Percentiles rank a stretch among this genome's conserved stretches.
phyloP scores from a whole-genome alignment of 2,888 invertebrate species.

The Cosmia pyralina region DNA sequence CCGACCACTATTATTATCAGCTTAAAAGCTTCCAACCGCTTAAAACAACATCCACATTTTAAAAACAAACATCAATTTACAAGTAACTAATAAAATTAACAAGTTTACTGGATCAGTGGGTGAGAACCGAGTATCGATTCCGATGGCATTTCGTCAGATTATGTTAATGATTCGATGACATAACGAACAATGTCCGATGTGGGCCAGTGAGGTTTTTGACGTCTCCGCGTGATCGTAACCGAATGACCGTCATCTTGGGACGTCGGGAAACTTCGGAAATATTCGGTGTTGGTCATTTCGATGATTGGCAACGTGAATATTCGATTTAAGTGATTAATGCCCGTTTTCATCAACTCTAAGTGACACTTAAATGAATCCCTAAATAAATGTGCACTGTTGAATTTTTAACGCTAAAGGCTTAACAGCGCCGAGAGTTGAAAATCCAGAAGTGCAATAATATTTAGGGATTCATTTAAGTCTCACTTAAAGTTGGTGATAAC shows the following conservation, averaged over 20 bases:
- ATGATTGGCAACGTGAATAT: not conserved
- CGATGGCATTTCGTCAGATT: conserved; percentile 65
- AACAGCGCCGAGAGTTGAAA: too few relatives aligned
- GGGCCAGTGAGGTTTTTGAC: conserved; percentile 65
- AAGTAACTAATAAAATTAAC: conserved; percentile 42
- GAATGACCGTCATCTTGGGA: conserved; percentile 60
- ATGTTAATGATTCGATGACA: conserved; percentile 68
- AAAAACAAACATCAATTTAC: conserved; percentile 40
- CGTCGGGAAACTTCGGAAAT: conserved; percentile 41
- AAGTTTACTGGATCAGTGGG: conserved; percentile 63
- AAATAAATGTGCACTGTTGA: too few relatives aligned
- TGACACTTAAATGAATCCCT: too few relatives aligned
- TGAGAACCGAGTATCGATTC: conserved; percentile 48
- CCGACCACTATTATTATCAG: not conserved
- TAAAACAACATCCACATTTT: conserved; percentile 2
- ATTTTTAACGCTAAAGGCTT: too few relatives aligned
- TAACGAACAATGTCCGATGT: conserved; percentile 70
- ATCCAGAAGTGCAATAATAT: too few relatives aligned
- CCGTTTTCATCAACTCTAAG: too few relatives aligned
- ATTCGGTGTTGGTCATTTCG: conserved; percentile 20
- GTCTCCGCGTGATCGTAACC: conserved; percentile 50
- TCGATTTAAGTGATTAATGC: not conserved
- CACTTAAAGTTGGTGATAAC: too few relatives aligned
- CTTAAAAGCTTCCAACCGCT: not conserved
- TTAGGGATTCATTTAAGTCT: too few relatives aligned